Evolutionary conservation across 2,113 vertebrate genomes (phyloP), one percentile per base, ranked within the genome.

Genomic region (Brachionichthys hirsutus): DNA sequence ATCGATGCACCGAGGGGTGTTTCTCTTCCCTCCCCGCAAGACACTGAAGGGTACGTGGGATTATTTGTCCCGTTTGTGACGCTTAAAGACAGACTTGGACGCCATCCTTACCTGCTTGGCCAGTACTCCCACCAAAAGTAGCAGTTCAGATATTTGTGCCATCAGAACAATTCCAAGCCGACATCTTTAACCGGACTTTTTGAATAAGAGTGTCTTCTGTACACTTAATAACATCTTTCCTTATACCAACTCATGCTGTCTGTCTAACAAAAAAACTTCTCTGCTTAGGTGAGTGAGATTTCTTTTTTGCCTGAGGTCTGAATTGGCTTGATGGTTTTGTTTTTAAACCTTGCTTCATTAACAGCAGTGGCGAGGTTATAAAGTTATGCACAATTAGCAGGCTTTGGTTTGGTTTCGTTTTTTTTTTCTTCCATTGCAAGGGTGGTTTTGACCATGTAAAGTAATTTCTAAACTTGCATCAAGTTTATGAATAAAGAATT

Each of bases 401-500:
- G 92, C 89, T 89, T 92, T 89, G 70, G 72, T 84, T 87, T 83
- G 36, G 54, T 87, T 84, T 74, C 53, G 36, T 43, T 55, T 74
- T 69, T 75, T 63, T 83, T 73, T 74, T 69, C 73, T 63, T 83
- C 70, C 85, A 85, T 91, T 90, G 90, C 89, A 90, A 92, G 90
- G 88, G 90, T 91, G 87, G 91, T 88, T 91, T 90, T 91, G 89
- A 91, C 84, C 88, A 88, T 92, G 90, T 93, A 92, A 88, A 92
- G 83, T 88, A 91, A 92, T 92, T 92, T 92, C 88, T 92, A 91
- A 92, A 92, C 91, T 92, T 92, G 90, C 91, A 92, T 92, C 91
- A 92, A 92, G 91, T 92, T 92, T 92, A 92, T 92, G 86, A 92
- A 91, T 92, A 92, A 92, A 92, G 88, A 91, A 88, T 92, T 92